These are phyloP conservation scores for Hylaea fasciaria DNA, from an alignment of 2,888 invertebrate genomes.

Conservation along the genomic window DNA sequence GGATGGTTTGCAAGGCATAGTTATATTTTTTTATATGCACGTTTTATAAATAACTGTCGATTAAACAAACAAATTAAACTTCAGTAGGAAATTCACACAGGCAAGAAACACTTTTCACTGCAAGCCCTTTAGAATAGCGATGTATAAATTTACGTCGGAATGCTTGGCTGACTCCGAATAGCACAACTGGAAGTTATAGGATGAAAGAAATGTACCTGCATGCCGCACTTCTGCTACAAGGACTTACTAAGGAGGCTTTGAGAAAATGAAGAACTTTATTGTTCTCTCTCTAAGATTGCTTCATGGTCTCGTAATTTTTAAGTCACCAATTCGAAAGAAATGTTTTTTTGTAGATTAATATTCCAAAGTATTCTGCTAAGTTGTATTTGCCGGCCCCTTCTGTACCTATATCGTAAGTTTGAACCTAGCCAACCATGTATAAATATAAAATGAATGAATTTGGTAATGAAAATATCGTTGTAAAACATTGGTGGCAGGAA, in stretches of 20 bases:
- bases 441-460: too few species aligned
- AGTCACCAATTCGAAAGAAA: slow-evolving; percentile 5
- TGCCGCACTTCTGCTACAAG: slow-evolving; percentile 20
- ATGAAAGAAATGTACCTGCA: slow-evolving; percentile 38
- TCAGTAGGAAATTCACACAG: neutral
- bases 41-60: too few species aligned
- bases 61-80: too few species aligned
- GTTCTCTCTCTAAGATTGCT: slow-evolving; percentile 31
- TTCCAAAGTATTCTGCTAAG: too few species aligned
- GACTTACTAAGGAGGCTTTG: slow-evolving; percentile 27
- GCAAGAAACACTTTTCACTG: slow-evolving; percentile 4
- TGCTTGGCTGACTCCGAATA: slow-evolving; percentile 32
- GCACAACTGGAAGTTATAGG: slow-evolving; percentile 26
- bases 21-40: too few species aligned
- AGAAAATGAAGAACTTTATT: slow-evolving; percentile 29
- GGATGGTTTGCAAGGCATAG: too few species aligned
- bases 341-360: too few species aligned
- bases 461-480: too few species aligned
- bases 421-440: too few species aligned
- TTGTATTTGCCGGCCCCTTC: too few species aligned
- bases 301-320: slow-evolving; percentile 29
- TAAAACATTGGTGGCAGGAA: too few species aligned
- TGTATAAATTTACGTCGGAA: slow-evolving; percentile 35
- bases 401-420: too few species aligned
- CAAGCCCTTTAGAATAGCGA: slow-evolving; percentile 19